Percentiles rank a stretch among this genome's conserved stretches.
phyloP scores from a whole-genome alignment of 2,113 vertebrate species.

The Ceyx margarethae region DNA sequence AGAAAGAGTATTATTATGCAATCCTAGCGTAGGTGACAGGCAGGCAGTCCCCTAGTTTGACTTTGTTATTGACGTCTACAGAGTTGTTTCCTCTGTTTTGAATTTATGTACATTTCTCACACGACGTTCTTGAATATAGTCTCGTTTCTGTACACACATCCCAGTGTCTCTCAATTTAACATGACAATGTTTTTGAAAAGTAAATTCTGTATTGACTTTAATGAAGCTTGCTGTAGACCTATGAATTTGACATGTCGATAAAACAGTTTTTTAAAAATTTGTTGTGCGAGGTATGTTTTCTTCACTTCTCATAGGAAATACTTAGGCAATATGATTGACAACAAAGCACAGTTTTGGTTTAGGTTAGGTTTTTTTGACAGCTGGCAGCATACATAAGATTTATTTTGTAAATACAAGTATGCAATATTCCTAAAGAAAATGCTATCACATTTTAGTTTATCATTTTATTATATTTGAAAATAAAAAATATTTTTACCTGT shows the following conservation, averaged over 20 bases:
- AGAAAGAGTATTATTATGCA: not conserved
- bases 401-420: not conserved
- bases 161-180: not conserved
- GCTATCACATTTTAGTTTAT: not conserved
- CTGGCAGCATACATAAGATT: not conserved
- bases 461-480: not conserved
- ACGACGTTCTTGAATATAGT: not conserved
- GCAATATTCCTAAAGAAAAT: not conserved
- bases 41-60: not conserved
- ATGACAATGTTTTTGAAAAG: not conserved
- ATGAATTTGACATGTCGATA: not conserved
- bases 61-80: not conserved
- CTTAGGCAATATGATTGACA: not conserved
- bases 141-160: not conserved
- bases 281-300: not conserved
- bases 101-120: not conserved
- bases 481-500: conserved; percentile 80
- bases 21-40: not conserved
- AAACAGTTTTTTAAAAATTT: not conserved
- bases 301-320: not conserved
- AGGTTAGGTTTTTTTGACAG: not conserved
- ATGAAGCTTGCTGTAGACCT: not conserved
- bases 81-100: fast-evolving
- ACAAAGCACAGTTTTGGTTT: not conserved
- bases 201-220: not conserved